Evolutionary conservation across 1,140 invertebrate genomes (phyloP).

Genomic region (Trachymyrmex cornetzi): DNA sequence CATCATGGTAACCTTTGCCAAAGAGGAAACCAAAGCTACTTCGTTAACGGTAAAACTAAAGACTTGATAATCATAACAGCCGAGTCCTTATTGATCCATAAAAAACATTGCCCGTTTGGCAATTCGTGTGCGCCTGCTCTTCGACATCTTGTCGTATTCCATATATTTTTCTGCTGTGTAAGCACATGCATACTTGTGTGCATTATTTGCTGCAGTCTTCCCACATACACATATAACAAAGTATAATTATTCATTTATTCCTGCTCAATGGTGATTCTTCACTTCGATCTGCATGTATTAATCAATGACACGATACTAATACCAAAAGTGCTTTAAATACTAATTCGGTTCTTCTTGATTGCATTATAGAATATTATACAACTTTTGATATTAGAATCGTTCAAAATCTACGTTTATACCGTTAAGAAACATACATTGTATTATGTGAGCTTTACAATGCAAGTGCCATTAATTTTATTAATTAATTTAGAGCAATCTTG

Average conservation of each 20-base stretch:
- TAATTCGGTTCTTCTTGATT: background rate
- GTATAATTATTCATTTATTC: conserved; percentile 44
- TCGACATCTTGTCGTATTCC: conserved; percentile 60
- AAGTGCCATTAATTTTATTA: conserved; percentile 70
- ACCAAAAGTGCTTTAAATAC: conserved; percentile 63
- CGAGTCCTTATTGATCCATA: conserved; percentile 57
- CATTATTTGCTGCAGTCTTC: conserved; percentile 27
- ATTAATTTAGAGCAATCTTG: conserved; percentile 13
- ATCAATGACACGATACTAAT: conserved; percentile 76
- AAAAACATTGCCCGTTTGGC: conserved; percentile 11
- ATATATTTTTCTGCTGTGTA: conserved; percentile 5
- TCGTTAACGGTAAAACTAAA: conserved; percentile 82
- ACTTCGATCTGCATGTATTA: conserved; percentile 77
- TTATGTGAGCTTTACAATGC: conserved; percentile 66
- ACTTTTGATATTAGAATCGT: conserved; percentile 75
- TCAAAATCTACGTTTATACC: conserved; percentile 79
- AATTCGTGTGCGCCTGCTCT: conserved; percentile 44
- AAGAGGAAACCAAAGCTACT: conserved; percentile 80
- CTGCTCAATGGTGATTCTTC: conserved; percentile 53
- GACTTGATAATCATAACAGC: conserved; percentile 77
- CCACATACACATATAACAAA: conserved; percentile 36
- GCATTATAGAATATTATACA: conserved; percentile 45
- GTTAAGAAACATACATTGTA: conserved; percentile 82
- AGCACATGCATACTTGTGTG: conserved; percentile 35
- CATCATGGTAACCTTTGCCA: conserved; percentile 67